These are phyloP conservation scores for Gadus macrocephalus DNA, from an alignment of 2,113 vertebrate genomes.

Conservation along the genomic window DNA sequence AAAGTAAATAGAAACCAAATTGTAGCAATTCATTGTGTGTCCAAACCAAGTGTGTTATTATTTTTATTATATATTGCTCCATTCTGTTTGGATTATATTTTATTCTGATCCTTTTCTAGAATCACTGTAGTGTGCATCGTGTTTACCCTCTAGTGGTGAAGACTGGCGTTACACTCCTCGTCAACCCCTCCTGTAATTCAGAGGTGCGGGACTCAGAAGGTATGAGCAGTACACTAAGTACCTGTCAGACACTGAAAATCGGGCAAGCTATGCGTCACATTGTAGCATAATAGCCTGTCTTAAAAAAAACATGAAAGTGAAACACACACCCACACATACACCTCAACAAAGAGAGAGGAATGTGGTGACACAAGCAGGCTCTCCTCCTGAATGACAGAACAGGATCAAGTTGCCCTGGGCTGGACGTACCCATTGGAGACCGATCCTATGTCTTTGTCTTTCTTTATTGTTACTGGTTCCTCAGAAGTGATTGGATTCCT, in stretches of 20 bases:
- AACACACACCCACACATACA: background rate
- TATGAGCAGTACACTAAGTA: no score
- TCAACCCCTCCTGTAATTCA: no score
- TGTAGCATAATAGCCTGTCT: no score
- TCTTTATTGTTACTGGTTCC: no score
- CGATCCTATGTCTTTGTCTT: background rate
- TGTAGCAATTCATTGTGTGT: no score
- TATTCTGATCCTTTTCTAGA: no score
- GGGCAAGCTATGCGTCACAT: no score
- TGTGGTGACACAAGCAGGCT: slow-evolving; percentile 39
- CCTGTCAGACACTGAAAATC: no score
- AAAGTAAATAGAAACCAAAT: no score
- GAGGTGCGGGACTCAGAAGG: no score
- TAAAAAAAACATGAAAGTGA: no score
- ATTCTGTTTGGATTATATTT: background rate
- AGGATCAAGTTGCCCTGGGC: slow-evolving; percentile 4
- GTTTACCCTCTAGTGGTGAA: slow-evolving; percentile 38
- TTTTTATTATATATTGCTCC: background rate
- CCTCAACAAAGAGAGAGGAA: slow-evolving; percentile 33
- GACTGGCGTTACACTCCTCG: background rate
- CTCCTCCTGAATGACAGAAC: slow-evolving; percentile 30
- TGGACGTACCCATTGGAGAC: background rate
- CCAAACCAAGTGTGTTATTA: background rate
- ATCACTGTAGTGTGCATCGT: background rate
- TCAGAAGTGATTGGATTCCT: no score